Conservation (phyloP, 2,888 invertebrate species). For the Heliconius hortense region DNA sequence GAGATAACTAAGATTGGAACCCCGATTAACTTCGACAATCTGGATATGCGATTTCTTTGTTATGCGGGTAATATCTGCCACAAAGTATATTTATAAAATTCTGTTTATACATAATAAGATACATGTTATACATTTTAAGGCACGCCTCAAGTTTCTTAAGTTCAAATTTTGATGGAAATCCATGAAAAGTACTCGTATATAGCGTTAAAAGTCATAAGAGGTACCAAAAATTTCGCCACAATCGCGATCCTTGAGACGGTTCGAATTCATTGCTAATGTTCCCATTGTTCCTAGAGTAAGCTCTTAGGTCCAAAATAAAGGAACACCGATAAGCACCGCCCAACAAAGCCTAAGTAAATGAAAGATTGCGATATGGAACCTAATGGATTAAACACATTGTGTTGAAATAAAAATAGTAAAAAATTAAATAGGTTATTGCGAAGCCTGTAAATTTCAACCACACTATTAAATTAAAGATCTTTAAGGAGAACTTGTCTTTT, state of each 20-base stretch:
- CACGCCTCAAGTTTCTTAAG: too few relatives aligned
- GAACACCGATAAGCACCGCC: conserved; percentile 49
- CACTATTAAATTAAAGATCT: neutral
- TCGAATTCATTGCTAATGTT: conserved; percentile 57
- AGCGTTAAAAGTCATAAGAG: conserved; percentile 4
- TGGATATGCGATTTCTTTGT: too few relatives aligned
- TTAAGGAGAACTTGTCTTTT: neutral
- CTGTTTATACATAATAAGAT: too few relatives aligned
- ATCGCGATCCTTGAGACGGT: conserved; percentile 52
- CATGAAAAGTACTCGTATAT: neutral
- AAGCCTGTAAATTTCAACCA: too few relatives aligned
- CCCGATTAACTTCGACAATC: too few relatives aligned
- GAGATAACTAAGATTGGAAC: too few relatives aligned
- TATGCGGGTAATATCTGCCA: too few relatives aligned
- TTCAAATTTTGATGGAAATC: neutral
- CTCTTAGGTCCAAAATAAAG: conserved; percentile 29
- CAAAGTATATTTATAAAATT: too few relatives aligned
- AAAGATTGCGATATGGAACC: conserved; percentile 42
- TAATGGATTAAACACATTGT: conserved; percentile 35
- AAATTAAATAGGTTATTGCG: too few relatives aligned
- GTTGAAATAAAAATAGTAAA: conserved; percentile 8
- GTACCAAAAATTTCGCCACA: conserved; percentile 45
- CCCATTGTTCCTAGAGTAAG: conserved; percentile 55
- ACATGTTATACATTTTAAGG: too few relatives aligned
- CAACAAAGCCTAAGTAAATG: conserved; percentile 47